Evolutionary conservation across 2,888 invertebrate species (phyloP).

Genomic region (Julus scandinavius): DNA sequence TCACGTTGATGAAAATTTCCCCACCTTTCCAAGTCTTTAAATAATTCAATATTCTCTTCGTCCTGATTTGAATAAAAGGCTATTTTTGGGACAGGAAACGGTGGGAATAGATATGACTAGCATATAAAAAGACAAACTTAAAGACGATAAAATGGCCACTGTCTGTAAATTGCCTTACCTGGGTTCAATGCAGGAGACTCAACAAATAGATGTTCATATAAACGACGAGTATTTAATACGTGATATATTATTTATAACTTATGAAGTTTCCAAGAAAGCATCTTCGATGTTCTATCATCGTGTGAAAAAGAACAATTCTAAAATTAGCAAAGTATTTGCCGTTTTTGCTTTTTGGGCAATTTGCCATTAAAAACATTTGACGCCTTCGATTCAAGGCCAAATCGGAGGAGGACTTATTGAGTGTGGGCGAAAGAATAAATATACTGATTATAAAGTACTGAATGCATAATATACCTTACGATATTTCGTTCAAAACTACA

Average conservation of each 20-base stretch:
- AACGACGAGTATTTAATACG: neutral
- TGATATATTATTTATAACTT: neutral
- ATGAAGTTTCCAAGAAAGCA: neutral
- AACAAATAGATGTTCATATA: neutral
- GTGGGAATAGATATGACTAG: no score
- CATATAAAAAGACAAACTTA: no score
- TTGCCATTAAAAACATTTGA: conserved; percentile 18
- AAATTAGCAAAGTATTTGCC: conserved; percentile 17
- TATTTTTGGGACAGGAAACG: no score
- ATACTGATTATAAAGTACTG: neutral
- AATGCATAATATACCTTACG: neutral
- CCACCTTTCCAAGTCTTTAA: no score
- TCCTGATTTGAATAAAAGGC: no score
- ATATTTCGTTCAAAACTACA: neutral
- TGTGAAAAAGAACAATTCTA: conserved; percentile 9
- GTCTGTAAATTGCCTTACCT: neutral
- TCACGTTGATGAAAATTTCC: no score
- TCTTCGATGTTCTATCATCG: neutral
- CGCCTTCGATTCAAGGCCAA: conserved; percentile 14
- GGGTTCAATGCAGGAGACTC: neutral
- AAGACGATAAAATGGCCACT: conserved; percentile 14
- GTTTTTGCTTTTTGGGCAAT: conserved; percentile 9
- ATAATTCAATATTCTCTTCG: no score
- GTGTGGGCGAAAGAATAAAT: neutral
- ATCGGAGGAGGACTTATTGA: no score